phyloP scores from a whole-genome alignment of 2,797 vertebrate genomes.

The Podarcis siculus region DNA sequence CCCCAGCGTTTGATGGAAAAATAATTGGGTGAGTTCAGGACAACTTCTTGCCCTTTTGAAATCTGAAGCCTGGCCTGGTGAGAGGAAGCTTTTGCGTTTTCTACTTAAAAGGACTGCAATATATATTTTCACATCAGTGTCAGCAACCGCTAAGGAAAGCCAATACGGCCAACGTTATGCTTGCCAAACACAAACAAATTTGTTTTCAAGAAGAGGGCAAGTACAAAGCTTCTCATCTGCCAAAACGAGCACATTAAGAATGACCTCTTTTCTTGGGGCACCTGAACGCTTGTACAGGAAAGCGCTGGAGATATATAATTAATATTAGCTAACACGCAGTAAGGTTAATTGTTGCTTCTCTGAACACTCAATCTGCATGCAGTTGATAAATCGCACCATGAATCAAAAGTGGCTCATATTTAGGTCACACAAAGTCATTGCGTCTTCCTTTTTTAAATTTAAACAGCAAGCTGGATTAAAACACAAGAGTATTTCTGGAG shows the following conservation, averaged over 20 bases:
- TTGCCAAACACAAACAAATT: constrained; percentile 74
- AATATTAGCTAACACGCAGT: constrained; percentile 73
- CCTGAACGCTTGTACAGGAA: constrained; percentile 49
- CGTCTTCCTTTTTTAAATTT: constrained; percentile 66
- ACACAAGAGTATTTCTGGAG: constrained; percentile 74
- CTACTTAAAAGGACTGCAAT: constrained; percentile 64
- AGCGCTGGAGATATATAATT: constrained; percentile 69
- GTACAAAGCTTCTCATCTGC: constrained; percentile 63
- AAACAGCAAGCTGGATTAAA: constrained; percentile 77
- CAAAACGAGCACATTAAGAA: constrained; percentile 66
- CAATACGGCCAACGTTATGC: constrained; percentile 57
- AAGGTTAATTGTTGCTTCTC: constrained; percentile 79
- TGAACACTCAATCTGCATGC: constrained; percentile 76
- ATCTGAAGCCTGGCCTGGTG: constrained; percentile 55
- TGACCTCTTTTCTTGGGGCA: constrained; percentile 52
- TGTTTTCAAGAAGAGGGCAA: constrained; percentile 67
- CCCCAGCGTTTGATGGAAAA: constrained; percentile 63
- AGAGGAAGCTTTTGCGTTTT: constrained; percentile 63
- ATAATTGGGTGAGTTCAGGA: constrained; percentile 57
- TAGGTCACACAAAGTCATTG: constrained; percentile 83
- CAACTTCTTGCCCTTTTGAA: constrained; percentile 58
- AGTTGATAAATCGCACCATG: constrained; percentile 77
- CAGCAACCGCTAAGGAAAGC: constrained; percentile 62
- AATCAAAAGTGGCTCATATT: constrained; percentile 73
- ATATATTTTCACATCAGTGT: constrained; percentile 67